These are phyloP conservation scores for Lytechinus pictus DNA, from an alignment of 35 echinoderm and acorn worm species.

Conservation along the genomic window DNA sequence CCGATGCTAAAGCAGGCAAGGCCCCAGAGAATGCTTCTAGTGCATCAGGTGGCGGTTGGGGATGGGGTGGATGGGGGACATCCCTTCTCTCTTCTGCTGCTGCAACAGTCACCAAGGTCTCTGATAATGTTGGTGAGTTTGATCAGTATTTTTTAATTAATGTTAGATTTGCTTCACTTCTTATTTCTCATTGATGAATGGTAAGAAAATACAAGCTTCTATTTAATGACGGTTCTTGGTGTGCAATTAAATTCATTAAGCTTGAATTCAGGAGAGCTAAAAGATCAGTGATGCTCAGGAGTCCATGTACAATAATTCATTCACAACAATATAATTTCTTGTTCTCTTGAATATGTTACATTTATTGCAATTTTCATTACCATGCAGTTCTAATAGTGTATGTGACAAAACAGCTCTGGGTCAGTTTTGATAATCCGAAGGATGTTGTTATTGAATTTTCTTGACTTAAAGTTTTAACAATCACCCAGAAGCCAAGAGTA, in stretches of 20 bases:
- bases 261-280: too few relatives aligned
- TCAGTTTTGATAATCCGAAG: too few relatives aligned
- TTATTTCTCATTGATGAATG: background rate
- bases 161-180: background rate
- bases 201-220: background rate
- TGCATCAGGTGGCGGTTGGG: slow-evolving; percentile 59
- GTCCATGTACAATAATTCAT: too few relatives aligned
- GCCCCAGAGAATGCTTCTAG: background rate
- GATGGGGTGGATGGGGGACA: slow-evolving; percentile 93
- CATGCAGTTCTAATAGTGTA: too few relatives aligned
- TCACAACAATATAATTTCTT: too few relatives aligned
- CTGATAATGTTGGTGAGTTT: slow-evolving; percentile 57
- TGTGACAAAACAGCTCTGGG: too few relatives aligned
- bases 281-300: too few relatives aligned
- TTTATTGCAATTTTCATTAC: too few relatives aligned
- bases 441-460: background rate
- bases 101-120: slow-evolving; percentile 84
- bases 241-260: background rate
- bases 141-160: background rate
- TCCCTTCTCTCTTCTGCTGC: slow-evolving; percentile 83
- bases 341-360: too few relatives aligned
- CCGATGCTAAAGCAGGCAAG: background rate
- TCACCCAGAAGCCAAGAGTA: background rate
- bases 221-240: background rate
- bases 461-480: background rate